Evolutionary conservation across 1,140 invertebrate genomes (phyloP).

Genomic region (Saxidomus purpurata): DNA sequence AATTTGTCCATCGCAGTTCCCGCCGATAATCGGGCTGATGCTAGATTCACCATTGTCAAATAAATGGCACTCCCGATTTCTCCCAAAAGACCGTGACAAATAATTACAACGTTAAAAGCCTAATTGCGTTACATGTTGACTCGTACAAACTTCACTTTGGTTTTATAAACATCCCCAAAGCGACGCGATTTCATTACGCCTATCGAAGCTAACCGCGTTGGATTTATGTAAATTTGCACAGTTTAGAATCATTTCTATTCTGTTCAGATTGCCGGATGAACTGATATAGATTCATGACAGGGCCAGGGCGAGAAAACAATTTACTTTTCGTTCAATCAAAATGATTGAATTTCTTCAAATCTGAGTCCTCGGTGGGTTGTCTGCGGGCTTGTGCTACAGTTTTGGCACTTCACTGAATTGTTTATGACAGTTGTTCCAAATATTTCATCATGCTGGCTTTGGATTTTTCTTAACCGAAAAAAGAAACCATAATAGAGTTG

Average conservation of each 20-base stretch:
- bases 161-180: conserved; percentile 51
- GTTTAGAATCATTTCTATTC: conserved; percentile 62
- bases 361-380: conserved; percentile 42
- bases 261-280: conserved; percentile 52
- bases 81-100: conserved; percentile 62
- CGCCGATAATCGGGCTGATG: conserved; percentile 32
- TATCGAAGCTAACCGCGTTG: conserved; percentile 36
- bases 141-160: conserved; percentile 47
- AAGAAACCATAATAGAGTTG: too few relatives aligned
- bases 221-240: conserved; percentile 66
- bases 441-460: neutral
- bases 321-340: conserved; percentile 67
- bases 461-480: neutral
- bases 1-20: conserved; percentile 55
- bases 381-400: conserved; percentile 16
- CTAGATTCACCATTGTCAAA: conserved; percentile 61
- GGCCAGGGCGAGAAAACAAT: conserved; percentile 57
- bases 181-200: conserved; percentile 59
- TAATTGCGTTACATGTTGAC: conserved; percentile 68
- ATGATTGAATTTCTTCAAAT: conserved; percentile 64
- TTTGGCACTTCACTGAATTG: conserved; percentile 22
- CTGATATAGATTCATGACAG: conserved; percentile 51
- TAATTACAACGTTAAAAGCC: conserved; percentile 63
- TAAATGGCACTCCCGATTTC: conserved; percentile 60
- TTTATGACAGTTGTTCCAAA: conserved; percentile 37